Evolutionary conservation across 2,888 invertebrate genomes (phyloP), one percentile per base, ranked within the genome.

Genomic region (Zaprionus lineosus): DNA sequence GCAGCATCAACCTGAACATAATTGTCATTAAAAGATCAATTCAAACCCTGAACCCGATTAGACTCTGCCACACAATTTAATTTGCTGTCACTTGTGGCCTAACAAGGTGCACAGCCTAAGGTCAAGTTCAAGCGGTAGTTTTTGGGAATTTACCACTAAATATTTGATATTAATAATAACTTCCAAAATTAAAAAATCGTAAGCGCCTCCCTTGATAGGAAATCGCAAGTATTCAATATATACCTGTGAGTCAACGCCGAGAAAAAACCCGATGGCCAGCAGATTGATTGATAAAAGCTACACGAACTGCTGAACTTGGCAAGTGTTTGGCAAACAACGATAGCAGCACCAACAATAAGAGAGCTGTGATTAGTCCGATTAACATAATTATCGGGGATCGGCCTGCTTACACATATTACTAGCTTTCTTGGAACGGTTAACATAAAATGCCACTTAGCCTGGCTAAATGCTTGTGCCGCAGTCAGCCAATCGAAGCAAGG

Each of bases 361-460:
- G 58, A 46, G 46, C n/a, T n/a, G 46, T 66, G 67, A 51, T 60
- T 59, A 31, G 28, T 19, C 26, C 33, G 76, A 84, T 81, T 81
- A 84, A 60, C 85, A 84, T 81, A 82, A 75, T 85, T 68, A 76
- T 31, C 50, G 14, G 43, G 37, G 33, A 61, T 58, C 71, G 53
- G 57, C 47, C 58, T 26, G 46, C 59, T 69, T 55, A 34, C 37
- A 55, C 57, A 51, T 60, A 75, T 82, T 72, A 75, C 56, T 58
- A 61, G 69, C 85, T 82, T 85, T 82, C 81, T 69, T 85, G 85
- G 67, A 79, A 85, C 71, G 58, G 51, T 85, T 85, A 83, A 76
- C 79, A 83, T 83, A 76, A 83, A 76, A 76, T 28, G 60, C 40
- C 74, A 69, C 61, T 76, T 79, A 76, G 8, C 9, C 43, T 33